These are phyloP conservation scores for Leptinotarsa undecemlineata DNA, from an alignment of 1,140 invertebrate species.

Conservation along the genomic window DNA sequence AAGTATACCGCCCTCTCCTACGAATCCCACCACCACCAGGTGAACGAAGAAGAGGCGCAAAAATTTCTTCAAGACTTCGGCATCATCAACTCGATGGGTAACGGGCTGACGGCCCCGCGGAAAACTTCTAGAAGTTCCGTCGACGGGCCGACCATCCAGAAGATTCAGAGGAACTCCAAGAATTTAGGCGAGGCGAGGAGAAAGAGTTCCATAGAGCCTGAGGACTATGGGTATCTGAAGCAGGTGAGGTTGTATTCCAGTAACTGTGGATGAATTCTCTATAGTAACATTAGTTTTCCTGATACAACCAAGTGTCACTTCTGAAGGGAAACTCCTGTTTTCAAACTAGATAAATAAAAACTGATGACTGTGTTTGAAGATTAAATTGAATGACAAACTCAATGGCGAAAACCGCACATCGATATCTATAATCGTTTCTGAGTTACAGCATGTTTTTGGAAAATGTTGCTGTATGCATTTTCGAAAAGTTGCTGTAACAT, in stretches of 20 bases:
- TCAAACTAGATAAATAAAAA: too few relatives aligned
- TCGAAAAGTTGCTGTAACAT: too few relatives aligned
- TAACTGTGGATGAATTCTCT: too few relatives aligned
- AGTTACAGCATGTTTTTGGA: too few relatives aligned
- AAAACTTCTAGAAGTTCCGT: constrained; percentile 35
- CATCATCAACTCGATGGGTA: constrained; percentile 53
- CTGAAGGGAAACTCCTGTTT: too few relatives aligned
- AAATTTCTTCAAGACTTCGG: constrained; percentile 52
- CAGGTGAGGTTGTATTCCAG: neutral
- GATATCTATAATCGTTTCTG: too few relatives aligned
- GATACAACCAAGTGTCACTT: too few relatives aligned
- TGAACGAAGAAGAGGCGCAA: constrained; percentile 45
- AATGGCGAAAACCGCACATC: too few relatives aligned
- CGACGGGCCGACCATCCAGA: constrained; percentile 34
- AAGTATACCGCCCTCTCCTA: constrained; percentile 44
- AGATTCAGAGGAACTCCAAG: constrained; percentile 46
- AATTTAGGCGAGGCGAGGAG: constrained; percentile 27
- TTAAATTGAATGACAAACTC: too few relatives aligned
- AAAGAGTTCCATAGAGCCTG: constrained; percentile 34
- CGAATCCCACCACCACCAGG: constrained; percentile 29
- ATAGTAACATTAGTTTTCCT: too few relatives aligned
- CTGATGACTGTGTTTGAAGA: too few relatives aligned
- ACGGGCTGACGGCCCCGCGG: constrained; percentile 44
- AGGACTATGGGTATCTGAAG: constrained; percentile 43
- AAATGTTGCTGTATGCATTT: too few relatives aligned